A percentile compares a stretch with the other conserved stretches of the same genome.
These are phyloP conservation scores for Ypsolopha sequella DNA, from an alignment of 2,888 invertebrate species.

Conservation along the genomic window DNA sequence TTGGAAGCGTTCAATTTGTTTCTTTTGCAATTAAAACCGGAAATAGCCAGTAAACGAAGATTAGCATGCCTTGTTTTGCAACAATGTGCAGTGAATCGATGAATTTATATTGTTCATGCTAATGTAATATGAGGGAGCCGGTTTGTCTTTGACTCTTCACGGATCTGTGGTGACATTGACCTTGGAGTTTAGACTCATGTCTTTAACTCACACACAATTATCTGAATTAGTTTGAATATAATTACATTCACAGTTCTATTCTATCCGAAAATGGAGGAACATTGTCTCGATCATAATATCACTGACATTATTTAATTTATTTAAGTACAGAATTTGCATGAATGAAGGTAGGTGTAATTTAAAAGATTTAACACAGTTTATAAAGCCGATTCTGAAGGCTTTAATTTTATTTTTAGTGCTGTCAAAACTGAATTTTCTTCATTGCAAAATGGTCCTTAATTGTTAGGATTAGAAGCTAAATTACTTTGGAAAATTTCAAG, in stretches of 20 bases:
- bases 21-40: slow-evolving; percentile 33
- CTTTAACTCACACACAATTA: background rate
- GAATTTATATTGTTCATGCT: slow-evolving; percentile 22
- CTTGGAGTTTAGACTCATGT: slow-evolving; percentile 46
- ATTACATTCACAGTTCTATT: background rate
- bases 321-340: no score
- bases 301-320: background rate
- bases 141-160: slow-evolving; percentile 43
- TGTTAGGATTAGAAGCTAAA: no score
- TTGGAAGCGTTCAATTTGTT: slow-evolving; percentile 17
- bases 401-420: no score
- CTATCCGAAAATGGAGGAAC: background rate
- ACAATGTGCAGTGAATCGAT: slow-evolving; percentile 5
- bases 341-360: no score
- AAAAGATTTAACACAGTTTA: no score
- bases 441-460: no score
- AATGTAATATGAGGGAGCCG: slow-evolving; percentile 47
- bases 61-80: slow-evolving; percentile 26
- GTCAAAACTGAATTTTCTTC: no score
- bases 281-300: background rate
- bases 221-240: background rate
- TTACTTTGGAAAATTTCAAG: no score
- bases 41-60: slow-evolving; percentile 29
- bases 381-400: no score
- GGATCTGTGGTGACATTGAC: slow-evolving; percentile 39